Base-by-base conservation (phyloP, 2,888 invertebrate genomes). In the Tribolium freemani region DNA sequence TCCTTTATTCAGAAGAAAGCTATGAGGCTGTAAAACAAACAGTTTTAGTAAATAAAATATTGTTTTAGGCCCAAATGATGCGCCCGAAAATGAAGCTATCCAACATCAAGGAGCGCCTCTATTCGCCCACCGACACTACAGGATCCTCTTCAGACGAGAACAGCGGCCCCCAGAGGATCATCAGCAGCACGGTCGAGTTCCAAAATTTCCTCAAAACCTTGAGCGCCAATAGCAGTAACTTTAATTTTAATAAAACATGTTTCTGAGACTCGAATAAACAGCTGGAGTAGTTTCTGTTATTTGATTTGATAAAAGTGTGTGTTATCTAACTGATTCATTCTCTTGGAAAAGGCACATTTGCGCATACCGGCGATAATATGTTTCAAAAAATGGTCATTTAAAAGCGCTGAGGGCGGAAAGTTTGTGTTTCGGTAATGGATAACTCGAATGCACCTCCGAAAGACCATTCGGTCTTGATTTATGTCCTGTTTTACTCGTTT, bases 151-250 rank as follows among this genome's bases (percentile, higher is more conserved):
- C 71, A n/a, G 72, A 72, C 10, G 69, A 72, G 0, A 60, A 54
- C 50, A 63, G 44, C 26, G 30, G 54, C 26, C 72, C 72, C 10
- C 67, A 48, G 5, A 48, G 72, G 5, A 69, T 72, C 45, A 69
- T 72, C 48, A 72, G 72, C 20, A 72, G 69, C 16, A 72, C 72
- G 5, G 51, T 44, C 20, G 72, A 72, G 44, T 72, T 72, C 60
- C 72, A 72, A 56, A 69, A 72, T 56, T 69, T 72, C 20, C 51
- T 72, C n/a, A 68, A 72, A 30, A 72, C 44, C 6, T 44, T 72
- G 38, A 48, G 45, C 10, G 45, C 60, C 5, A 44, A 58, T 6
- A 71, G 54, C 26, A 66, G 53, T 30, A 70, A 20, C 8, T n/a
- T 58, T 67, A 50, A 58, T 46, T 66, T 54, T n/a, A 44, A 54